Evolutionary conservation across 2,797 vertebrate species (phyloP), one percentile per base, ranked within the genome.

Genomic region (Cynopterus sphinx): DNA sequence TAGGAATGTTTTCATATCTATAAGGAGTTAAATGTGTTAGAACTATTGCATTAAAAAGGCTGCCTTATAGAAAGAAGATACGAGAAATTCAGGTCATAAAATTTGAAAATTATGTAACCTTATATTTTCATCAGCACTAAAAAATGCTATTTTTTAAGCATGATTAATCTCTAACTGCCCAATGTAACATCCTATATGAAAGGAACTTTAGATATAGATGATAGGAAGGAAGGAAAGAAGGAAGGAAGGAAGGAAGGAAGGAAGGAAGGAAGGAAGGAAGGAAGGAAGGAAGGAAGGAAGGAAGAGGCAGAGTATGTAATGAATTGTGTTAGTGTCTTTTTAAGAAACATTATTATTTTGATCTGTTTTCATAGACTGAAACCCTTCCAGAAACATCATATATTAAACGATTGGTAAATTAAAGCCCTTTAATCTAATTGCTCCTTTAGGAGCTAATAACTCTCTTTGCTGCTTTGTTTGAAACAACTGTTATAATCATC

Each of bases 401-500:
- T 59, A 67, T 96, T 90, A 79, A 85, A 55, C 55, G 39, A 73
- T 79, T 67, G 57, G 70, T 65, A 57, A 81, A 91, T 53, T 57
- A 11, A 1, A 31, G 31, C 61, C n/a, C 26, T 65, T 97, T 87
- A 43, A 78, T 63, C 88, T 11, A 90, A 87, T 95, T 85, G 87
- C 51, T 75, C 31, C n/a, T 83, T 84, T 70, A 53, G 70, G 78
- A 36, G 71, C 26, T 96, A 84, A 55, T 81, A 67, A 55, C 86
- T 95, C 82, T 61, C 26, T 67, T 92, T 1, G 3, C 81, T 73
- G 57, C 68, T 97, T 93, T 92, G 79, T 70, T 59, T 93, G 61
- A 61, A 78, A 65, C 74, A 91, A 63, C 73, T 77, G 51, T 59
- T 59, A 43, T 1, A 55, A 90, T 88, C 73, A 94, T 51, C 57